These are phyloP conservation scores for Damaliscus lunatus DNA, from an alignment of 2,113 vertebrate genomes.

Conservation along the genomic window DNA sequence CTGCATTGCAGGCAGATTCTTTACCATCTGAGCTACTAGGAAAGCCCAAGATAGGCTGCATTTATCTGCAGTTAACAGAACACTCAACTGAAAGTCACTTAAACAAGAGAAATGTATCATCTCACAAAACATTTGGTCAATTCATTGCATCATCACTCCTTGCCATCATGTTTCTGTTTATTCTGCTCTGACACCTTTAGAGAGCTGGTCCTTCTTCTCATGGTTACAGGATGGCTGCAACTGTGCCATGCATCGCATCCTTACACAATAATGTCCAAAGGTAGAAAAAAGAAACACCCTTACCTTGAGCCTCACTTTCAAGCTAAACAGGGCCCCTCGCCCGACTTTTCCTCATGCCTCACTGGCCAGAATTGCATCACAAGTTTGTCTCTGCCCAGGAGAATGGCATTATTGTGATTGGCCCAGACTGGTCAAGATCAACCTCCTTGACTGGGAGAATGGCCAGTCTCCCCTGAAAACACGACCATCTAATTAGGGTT, in stretches of 20 bases:
- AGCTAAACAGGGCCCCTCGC: neutral
- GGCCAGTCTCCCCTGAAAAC: neutral
- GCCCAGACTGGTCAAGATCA: neutral
- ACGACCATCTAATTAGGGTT: rapidly evolving
- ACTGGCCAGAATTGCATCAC: neutral
- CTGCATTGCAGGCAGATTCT: neutral
- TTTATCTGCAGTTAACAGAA: neutral
- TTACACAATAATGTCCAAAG: neutral
- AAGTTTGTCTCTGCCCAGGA: neutral
- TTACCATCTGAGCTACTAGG: neutral
- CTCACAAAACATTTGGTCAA: neutral
- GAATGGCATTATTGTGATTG: neutral
- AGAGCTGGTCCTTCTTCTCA: neutral
- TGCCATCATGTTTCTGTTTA: neutral
- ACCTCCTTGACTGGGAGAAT: neutral
- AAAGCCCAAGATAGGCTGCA: neutral
- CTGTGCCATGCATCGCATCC: neutral
- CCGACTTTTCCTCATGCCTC: neutral
- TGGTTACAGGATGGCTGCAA: neutral
- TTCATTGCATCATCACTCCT: neutral
- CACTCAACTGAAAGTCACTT: neutral
- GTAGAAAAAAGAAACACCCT: neutral
- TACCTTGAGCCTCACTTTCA: neutral
- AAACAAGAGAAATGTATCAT: neutral
- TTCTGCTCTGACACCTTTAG: neutral